Percentiles rank a stretch among this genome's conserved stretches.
These are phyloP conservation scores for Callospermophilus lateralis DNA, from an alignment of 2,113 vertebrate genomes.

Conservation along the genomic window DNA sequence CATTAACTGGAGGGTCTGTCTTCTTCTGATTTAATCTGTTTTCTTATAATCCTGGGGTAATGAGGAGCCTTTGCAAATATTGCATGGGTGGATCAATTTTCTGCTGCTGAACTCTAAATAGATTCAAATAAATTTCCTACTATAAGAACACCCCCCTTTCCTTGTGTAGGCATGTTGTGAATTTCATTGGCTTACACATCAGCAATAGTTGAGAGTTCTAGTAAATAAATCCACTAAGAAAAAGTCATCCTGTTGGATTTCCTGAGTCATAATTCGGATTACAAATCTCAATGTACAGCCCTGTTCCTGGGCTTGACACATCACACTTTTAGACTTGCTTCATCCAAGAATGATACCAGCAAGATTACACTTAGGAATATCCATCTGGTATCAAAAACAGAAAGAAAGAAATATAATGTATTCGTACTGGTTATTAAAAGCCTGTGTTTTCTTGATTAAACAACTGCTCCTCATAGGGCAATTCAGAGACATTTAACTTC, in stretches of 20 bases:
- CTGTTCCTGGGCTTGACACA: neutral
- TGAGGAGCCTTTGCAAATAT: neutral
- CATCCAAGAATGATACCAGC: neutral
- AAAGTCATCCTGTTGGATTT: neutral
- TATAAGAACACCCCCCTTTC: neutral
- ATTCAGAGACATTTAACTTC: neutral
- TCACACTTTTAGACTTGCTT: neutral
- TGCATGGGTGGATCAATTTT: rapidly evolving
- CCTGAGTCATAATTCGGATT: neutral
- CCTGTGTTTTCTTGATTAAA: neutral
- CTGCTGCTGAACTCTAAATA: neutral
- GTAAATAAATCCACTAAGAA: neutral
- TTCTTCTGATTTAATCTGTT: neutral
- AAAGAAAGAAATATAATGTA: neutral
- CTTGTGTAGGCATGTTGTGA: neutral
- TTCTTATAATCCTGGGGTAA: neutral
- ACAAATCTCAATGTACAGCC: neutral
- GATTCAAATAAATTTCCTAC: neutral
- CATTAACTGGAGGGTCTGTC: neutral
- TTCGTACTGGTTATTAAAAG: neutral
- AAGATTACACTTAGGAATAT: neutral
- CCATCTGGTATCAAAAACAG: neutral
- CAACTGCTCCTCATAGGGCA: rapidly evolving
- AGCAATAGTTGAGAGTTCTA: neutral
- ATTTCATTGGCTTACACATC: neutral